Evolutionary conservation across 1,140 invertebrate genomes (phyloP).

Genomic region (Formica exsecta): DNA sequence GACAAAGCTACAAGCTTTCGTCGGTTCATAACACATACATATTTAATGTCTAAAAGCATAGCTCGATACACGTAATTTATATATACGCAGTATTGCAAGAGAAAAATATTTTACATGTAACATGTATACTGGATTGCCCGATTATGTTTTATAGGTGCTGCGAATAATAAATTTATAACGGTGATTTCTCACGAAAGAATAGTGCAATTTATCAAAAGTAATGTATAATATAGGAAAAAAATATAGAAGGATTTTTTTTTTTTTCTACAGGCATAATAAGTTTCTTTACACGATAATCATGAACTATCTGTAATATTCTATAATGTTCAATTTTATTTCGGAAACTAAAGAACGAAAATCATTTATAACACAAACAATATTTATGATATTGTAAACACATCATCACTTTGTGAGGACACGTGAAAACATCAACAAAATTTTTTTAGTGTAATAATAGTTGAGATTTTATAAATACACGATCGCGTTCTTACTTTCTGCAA

Average conservation of each 20-base stretch:
- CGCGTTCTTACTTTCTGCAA: background rate
- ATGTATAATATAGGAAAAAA: background rate
- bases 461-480: background rate
- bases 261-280: background rate
- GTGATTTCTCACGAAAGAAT: background rate
- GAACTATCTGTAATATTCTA: background rate
- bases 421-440: background rate
- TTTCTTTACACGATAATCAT: slow-evolving; percentile 2
- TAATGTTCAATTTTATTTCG: background rate
- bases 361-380: background rate
- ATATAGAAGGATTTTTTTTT: background rate
- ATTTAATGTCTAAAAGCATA: slow-evolving; percentile 22
- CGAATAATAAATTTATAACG: background rate
- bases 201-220: background rate
- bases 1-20: background rate
- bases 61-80: background rate
- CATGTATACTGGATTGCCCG: background rate
- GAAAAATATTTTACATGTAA: background rate
- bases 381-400: background rate
- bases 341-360: background rate
- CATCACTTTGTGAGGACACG: background rate
- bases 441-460: background rate
- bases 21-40: background rate
- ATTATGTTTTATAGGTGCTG: background rate
- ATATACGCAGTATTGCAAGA: background rate